Evolutionary conservation across 2,113 vertebrate species (phyloP).

Genomic region (Nothocercus julius): DNA sequence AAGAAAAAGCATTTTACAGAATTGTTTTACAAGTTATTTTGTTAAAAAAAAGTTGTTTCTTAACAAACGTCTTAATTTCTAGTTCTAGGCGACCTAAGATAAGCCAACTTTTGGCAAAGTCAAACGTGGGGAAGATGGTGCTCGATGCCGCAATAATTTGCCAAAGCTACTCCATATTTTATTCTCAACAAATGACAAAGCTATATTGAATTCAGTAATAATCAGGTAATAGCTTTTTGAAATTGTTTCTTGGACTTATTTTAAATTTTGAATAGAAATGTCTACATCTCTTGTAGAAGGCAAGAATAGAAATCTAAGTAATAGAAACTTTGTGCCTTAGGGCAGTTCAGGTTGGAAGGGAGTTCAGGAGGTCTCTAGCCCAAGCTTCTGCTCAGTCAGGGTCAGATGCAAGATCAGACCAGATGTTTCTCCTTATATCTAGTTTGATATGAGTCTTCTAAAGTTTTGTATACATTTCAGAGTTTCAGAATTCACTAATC

Average conservation of each 20-base stretch:
- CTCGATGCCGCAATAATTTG: neutral
- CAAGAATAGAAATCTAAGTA: neutral
- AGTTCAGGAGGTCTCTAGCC: neutral
- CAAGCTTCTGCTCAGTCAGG: neutral
- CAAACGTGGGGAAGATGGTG: neutral
- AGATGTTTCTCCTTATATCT: rapidly evolving
- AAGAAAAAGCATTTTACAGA: neutral
- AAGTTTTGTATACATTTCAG: neutral
- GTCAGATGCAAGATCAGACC: neutral
- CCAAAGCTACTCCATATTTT: neutral
- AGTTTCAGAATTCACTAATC: neutral
- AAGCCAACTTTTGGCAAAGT: neutral
- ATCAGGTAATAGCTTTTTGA: neutral
- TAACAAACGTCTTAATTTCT: neutral
- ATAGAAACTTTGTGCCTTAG: rapidly evolving
- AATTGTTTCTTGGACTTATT: rapidly evolving
- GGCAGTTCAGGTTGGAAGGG: neutral
- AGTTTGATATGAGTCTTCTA: neutral
- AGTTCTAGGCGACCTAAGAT: neutral
- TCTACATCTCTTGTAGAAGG: neutral
- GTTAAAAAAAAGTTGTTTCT: neutral
- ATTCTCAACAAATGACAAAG: neutral
- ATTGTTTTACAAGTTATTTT: rapidly evolving
- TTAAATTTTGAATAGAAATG: neutral
- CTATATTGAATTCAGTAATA: neutral